A percentile compares a stretch with the other conserved stretches of the same genome.
These are phyloP conservation scores for Apodemus speciosus DNA, from an alignment of 2,113 vertebrate species.

Conservation along the genomic window DNA sequence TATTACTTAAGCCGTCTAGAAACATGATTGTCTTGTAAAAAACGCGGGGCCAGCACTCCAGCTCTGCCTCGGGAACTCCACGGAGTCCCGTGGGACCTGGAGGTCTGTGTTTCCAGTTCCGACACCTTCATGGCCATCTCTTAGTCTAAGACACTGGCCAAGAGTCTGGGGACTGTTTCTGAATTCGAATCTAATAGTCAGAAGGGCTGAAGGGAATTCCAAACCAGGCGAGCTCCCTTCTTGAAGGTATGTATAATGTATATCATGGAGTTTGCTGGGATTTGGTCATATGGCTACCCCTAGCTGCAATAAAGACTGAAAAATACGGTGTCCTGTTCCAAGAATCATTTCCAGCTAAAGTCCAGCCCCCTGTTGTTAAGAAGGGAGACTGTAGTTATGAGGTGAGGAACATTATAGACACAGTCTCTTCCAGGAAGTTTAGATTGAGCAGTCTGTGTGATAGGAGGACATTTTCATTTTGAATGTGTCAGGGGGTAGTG, in stretches of 20 bases:
- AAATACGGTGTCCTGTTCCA: not conserved
- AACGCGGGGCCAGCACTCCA: not conserved
- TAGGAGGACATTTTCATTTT: not conserved
- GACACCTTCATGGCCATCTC: not conserved
- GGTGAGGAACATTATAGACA: not conserved
- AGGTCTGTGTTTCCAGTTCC: not conserved
- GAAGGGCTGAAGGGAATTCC: not conserved
- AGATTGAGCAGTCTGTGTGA: not conserved
- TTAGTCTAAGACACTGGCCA: not conserved
- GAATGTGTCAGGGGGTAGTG: not conserved
- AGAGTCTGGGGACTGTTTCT: not conserved
- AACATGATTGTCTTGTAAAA: not conserved
- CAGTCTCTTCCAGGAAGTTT: not conserved
- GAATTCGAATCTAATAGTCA: not conserved
- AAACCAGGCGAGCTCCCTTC: not conserved
- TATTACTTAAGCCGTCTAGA: not conserved
- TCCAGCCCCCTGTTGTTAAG: not conserved
- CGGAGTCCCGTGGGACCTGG: not conserved
- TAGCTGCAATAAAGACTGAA: not conserved
- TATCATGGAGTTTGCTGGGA: not conserved
- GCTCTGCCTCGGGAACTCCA: not conserved
- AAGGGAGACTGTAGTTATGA: not conserved
- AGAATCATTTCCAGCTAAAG: not conserved
- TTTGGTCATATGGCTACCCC: not conserved
- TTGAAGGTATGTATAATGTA: not conserved